Evolutionary conservation across 2,113 vertebrate genomes (phyloP).

Genomic region (Acinonyx jubatus): DNA sequence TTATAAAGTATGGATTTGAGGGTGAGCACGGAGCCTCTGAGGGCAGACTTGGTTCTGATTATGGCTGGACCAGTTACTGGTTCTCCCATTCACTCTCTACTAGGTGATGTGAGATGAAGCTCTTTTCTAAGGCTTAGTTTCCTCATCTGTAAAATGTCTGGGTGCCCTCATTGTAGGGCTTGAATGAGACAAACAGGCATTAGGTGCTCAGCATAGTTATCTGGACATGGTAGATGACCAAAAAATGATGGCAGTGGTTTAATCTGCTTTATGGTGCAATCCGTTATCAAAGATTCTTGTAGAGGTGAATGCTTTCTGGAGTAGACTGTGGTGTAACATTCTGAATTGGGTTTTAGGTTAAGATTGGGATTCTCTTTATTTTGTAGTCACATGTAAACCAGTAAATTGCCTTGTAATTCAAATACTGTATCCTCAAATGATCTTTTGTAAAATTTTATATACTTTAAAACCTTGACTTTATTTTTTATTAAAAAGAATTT

Average conservation of each 20-base stretch:
- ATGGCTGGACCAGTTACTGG: background rate
- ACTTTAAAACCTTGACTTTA: background rate
- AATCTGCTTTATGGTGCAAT: background rate
- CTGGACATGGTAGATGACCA: background rate
- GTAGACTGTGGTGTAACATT: background rate
- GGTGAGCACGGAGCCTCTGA: background rate
- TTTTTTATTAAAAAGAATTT: too few species aligned
- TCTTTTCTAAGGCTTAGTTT: background rate
- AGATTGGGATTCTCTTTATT: slow-evolving; percentile 28
- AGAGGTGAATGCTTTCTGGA: background rate
- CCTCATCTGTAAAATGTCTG: background rate
- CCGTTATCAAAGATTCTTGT: background rate
- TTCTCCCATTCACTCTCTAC: background rate
- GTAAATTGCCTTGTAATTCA: slow-evolving; percentile 38
- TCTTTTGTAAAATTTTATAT: background rate
- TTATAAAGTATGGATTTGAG: background rate
- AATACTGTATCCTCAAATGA: background rate
- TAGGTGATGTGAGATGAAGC: background rate
- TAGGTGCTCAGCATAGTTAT: background rate
- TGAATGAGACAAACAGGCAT: background rate
- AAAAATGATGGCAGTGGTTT: background rate
- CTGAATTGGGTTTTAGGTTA: background rate
- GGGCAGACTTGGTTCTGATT: background rate
- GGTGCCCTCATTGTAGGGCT: background rate
- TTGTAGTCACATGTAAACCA: slow-evolving; percentile 6